These are phyloP conservation scores for Holocentrus rufus DNA, from an alignment of 2,797 vertebrate genomes.

Conservation along the genomic window DNA sequence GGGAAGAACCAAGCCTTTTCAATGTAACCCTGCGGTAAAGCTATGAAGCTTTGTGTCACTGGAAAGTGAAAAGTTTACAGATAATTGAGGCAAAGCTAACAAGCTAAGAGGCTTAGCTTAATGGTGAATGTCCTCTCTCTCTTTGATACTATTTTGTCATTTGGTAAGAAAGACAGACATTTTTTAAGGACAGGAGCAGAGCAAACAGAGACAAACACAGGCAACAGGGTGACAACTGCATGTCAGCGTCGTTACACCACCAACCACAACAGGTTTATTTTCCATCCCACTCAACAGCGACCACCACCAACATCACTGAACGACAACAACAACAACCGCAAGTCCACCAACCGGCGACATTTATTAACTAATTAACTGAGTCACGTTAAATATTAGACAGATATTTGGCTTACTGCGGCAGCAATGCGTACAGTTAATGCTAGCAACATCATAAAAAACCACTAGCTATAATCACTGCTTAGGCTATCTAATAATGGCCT, in stretches of 20 bases:
- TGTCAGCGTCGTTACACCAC: not conserved
- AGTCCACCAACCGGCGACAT: not conserved
- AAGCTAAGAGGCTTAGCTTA: not conserved
- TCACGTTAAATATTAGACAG: no score
- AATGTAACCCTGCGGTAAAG: not conserved
- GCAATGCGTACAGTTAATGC: not conserved
- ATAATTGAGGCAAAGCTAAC: constrained; percentile 26
- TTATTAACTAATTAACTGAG: not conserved
- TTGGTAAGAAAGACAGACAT: not conserved
- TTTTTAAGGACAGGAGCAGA: not conserved
- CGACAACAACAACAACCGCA: no score
- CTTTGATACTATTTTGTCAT: not conserved
- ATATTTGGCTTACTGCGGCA: not conserved
- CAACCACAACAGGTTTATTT: constrained; percentile 50
- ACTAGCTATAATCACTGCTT: not conserved
- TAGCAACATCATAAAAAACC: not conserved
- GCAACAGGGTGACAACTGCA: not conserved
- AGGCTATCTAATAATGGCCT: not conserved
- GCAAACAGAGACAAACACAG: not conserved
- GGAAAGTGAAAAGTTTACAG: constrained; percentile 31
- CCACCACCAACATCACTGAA: not conserved
- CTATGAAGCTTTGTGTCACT: not conserved
- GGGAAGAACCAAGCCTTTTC: no score
- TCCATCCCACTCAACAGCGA: constrained; percentile 5
- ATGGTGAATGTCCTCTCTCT: not conserved